Evolutionary conservation across 2,888 invertebrate species (phyloP), one percentile per base, ranked within the genome.

Genomic region (Phyllotreta cruciferae): DNA sequence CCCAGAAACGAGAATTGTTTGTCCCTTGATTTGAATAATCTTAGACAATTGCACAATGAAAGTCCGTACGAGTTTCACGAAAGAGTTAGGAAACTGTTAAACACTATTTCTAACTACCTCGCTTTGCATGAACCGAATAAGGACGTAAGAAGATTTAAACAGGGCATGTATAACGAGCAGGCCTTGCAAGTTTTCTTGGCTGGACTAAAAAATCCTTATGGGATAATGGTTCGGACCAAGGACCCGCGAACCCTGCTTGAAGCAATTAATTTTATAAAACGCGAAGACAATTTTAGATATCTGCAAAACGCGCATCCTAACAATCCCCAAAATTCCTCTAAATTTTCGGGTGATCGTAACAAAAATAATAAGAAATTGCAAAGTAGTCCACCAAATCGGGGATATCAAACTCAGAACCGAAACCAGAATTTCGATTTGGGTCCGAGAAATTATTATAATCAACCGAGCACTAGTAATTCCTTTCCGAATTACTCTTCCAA

Each of bases 101-200:
- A 53, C 24, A 53, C 53, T 4, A 53, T 42, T 44, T 60, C 44
- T n/a, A 53, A 60, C 42, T 60, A 54, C 49, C 34, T 60, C 6
- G 13, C 36, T 37, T 54, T 47, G 24, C 61, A 61, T 10, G 52
- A 60, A 60, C 6, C 6, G 6, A 49, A 52, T 14, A 7, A 37
- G 7, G 11, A 60, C 41, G n/a, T 60, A 5, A 8, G 52, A 4
- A 39, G 34, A 35, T 52, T 52, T 34, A 52, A 60, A 52, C 42
- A 52, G 47, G 55, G 55, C 9, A 60, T 55, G 47, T 61, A 55
- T 39, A 61, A 61, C n/a, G 10, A 55, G 5, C 55, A 55, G 36
- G 53, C 44, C 9, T 36, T 60, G 8, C 42, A 61, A 61, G 61
- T 61, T 39, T 55, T 61, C 55, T 38, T 39, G 38, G 61, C 47